Conservation (phyloP, 2,113 vertebrate species). For the Coryphaenoides rupestris region DNA sequence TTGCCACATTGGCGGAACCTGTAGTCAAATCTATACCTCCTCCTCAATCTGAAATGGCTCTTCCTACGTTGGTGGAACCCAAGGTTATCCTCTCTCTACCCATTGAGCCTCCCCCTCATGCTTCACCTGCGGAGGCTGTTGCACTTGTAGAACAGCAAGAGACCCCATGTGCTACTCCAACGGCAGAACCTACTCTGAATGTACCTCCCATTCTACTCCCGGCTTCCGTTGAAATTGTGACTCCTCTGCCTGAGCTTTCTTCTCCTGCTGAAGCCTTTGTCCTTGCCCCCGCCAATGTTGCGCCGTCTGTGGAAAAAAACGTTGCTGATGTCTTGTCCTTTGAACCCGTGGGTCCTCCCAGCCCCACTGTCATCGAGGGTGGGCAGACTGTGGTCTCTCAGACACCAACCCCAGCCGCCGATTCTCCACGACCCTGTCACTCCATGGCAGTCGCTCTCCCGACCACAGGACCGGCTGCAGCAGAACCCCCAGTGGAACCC, state of each 20-base stretch:
- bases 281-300: constrained; percentile 9
- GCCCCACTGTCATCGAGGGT: not conserved
- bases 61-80: not conserved
- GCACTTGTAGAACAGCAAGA: constrained; percentile 16
- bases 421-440: constrained; percentile 25
- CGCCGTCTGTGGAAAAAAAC: not conserved
- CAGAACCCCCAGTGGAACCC: constrained; percentile 17
- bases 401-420: not conserved
- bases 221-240: not conserved
- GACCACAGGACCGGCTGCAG: constrained; percentile 8
- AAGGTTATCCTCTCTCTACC: not conserved
- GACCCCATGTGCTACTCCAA: not conserved
- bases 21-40: constrained; percentile 1
- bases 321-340: not conserved
- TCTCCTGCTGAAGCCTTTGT: constrained; percentile 6
- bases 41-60: not conserved
- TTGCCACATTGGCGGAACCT: too few species aligned
- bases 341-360: not conserved
- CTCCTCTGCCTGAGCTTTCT: not conserved
- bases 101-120: too few species aligned
- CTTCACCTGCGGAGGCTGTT: constrained; percentile 13
- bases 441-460: constrained; percentile 26
- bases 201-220: not conserved
- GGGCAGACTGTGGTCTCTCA: constrained; percentile 8
- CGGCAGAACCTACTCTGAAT: constrained; percentile 5